Conservation (phyloP, 2,797 vertebrate species). For the Typhlichthys eigenmanni region DNA sequence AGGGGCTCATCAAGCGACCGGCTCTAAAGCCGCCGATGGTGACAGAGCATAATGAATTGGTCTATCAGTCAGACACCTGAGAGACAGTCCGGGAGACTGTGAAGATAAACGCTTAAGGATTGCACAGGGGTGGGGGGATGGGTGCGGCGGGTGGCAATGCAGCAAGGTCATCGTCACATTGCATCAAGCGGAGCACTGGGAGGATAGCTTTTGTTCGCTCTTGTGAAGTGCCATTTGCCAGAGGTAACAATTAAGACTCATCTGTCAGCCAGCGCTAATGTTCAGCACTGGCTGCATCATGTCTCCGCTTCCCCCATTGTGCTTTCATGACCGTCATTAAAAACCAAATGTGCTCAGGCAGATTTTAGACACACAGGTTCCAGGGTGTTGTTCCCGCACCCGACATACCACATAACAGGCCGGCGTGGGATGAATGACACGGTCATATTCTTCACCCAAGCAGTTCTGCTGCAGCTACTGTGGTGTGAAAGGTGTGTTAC, state of each 20-base stretch:
- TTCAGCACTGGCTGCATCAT: conserved; percentile 35
- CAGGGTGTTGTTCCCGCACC: conserved; percentile 13
- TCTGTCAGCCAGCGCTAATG: conserved; percentile 71
- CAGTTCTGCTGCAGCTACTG: background rate
- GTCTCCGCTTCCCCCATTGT: conserved; percentile 46
- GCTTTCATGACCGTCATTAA: conserved; percentile 57
- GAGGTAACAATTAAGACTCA: conserved; percentile 79
- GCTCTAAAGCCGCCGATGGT: conserved; percentile 63
- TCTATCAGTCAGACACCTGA: conserved; percentile 74
- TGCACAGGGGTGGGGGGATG: conserved; percentile 41
- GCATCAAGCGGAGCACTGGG: conserved; percentile 67
- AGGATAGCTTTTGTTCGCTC: conserved; percentile 68
- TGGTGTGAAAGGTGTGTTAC: conserved; percentile 51
- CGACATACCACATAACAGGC: conserved; percentile 1
- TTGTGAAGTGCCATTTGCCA: conserved; percentile 72
- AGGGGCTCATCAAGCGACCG: conserved; percentile 66
- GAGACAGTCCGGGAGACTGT: conserved; percentile 70
- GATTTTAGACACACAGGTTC: conserved; percentile 45
- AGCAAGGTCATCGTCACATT: conserved; percentile 79
- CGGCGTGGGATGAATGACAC: background rate
- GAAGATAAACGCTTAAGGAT: conserved; percentile 72
- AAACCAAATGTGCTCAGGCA: conserved; percentile 50
- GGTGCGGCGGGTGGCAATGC: conserved; percentile 54
- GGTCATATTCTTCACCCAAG: too few relatives aligned
- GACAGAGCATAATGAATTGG: conserved; percentile 76